Evolutionary conservation across 2,113 vertebrate genomes (phyloP), one percentile per base, ranked within the genome.

Genomic region (Rhea americana): DNA sequence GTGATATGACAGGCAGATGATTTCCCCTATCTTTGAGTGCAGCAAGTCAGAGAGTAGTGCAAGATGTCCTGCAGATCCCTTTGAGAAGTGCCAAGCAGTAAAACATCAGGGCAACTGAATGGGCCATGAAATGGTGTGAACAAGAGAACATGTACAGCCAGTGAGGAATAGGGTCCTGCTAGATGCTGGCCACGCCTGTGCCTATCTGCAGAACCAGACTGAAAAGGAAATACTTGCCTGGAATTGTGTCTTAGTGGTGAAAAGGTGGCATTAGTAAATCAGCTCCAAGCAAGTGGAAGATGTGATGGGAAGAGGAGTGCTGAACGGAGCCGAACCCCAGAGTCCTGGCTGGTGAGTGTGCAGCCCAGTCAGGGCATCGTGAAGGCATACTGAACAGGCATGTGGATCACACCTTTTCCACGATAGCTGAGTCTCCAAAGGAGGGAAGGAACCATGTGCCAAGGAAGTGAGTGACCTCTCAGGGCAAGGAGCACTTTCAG

Each of bases 241-340:
- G 73, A 87, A 32, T 41, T 91, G 48, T 73, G 41, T 51, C 51
- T 82, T 74, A 91, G 48, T 90, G 85, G 62, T 93, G 53, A 68
- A 65, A 53, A 66, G 45, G 39, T 73, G 53, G 17, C 55, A 17
- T 35, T 76, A 74, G 83, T 58, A 75, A 78, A 86, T 56, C 32
- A 61, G 32, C 32, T 72, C 25, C 39, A 78, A 81, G 62, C 41
- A 75, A 77, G 32, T 58, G 61, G 82, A 83, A 81, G 78, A 87
- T 22, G 55, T 35, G 30, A 41, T n/a, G 61, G 78, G 82, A 89
- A 48, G 78, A 91, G 22, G 41, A 81, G 32, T 53, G 48, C 43
- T 80, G 77, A 79, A 80, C 53, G 63, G 39, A 83, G n/a, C 35
- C 6, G 1, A 55, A 63, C 3, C 17, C 20, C 4, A 6, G 48